Conservation (phyloP, 2,888 invertebrate species). For the Drosophila nigricruria region DNA sequence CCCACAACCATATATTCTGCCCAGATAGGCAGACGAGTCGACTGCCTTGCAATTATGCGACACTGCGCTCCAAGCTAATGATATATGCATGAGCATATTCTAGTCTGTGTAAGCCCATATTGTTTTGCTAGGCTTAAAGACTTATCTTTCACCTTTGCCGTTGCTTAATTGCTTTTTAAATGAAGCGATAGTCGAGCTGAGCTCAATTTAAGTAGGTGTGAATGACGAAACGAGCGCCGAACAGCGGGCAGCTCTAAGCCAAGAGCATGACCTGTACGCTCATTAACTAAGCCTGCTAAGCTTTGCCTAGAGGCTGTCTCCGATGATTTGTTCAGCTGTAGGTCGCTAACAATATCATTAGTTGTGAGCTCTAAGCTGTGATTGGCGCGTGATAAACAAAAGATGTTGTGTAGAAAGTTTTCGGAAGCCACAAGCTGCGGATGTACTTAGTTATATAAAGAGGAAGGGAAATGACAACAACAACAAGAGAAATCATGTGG, state of each 20-base stretch:
- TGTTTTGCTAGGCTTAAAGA: slow-evolving; percentile 25
- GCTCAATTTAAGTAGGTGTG: slow-evolving; percentile 60
- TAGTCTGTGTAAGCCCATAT: slow-evolving; percentile 12
- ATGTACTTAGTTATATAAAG: slow-evolving; percentile 13
- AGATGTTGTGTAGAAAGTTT: slow-evolving; percentile 29
- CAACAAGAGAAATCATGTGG: neutral
- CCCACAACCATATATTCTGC: slow-evolving; percentile 20
- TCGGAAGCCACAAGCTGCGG: slow-evolving; percentile 27
- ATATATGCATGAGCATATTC: slow-evolving; percentile 6
- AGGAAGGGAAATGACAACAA: slow-evolving; percentile 4
- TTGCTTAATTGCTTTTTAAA: slow-evolving; percentile 55
- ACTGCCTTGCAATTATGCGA: slow-evolving; percentile 42
- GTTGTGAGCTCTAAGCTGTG: slow-evolving; percentile 9
- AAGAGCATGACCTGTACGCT: slow-evolving; percentile 71
- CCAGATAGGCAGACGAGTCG: slow-evolving; percentile 29
- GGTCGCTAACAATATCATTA: slow-evolving; percentile 42
- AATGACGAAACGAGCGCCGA: slow-evolving; percentile 35
- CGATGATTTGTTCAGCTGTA: slow-evolving; percentile 41
- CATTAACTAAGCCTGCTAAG: slow-evolving; percentile 54
- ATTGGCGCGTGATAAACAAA: slow-evolving; percentile 46
- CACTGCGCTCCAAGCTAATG: slow-evolving; percentile 5
- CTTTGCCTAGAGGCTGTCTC: slow-evolving; percentile 26
- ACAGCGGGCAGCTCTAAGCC: slow-evolving; percentile 30
- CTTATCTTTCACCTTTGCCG: slow-evolving; percentile 42
- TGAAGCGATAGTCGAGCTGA: slow-evolving; percentile 42